Conservation (phyloP, 2,797 vertebrate species). For the Anguilla marmorata region DNA sequence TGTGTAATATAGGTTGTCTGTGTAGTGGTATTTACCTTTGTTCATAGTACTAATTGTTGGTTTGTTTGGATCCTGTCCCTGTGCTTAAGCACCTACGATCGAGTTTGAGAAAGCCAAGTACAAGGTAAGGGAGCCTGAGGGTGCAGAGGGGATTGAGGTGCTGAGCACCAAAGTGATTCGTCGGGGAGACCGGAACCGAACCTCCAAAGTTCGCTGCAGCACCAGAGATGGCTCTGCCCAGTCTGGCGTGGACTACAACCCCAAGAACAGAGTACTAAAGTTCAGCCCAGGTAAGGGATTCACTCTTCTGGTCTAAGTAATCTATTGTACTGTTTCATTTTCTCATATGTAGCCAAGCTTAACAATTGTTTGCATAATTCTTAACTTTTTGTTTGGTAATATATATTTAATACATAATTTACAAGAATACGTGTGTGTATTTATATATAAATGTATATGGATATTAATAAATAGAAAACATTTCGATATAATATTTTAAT, state of each 20-base stretch:
- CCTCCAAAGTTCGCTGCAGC: conserved; percentile 94
- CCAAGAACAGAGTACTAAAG: conserved; percentile 89
- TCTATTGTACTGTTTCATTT: not conserved
- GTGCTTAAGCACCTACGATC: conserved; percentile 86
- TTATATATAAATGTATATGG: too few relatives aligned
- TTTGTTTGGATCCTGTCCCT: not conserved
- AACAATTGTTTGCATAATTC: not conserved
- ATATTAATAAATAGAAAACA: too few relatives aligned
- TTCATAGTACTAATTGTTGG: not conserved
- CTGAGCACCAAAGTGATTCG: conserved; percentile 86
- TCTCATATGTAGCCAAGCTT: not conserved
- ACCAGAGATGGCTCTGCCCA: conserved; percentile 97
- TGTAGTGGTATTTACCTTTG: not conserved
- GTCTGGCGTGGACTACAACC: conserved; percentile 95
- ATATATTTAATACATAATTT: not conserved
- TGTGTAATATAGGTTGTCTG: not conserved
- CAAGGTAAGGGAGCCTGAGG: conserved; percentile 88
- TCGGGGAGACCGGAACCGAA: conserved; percentile 89
- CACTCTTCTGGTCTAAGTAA: not conserved
- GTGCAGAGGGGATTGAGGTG: conserved; percentile 81
- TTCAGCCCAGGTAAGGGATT: conserved; percentile 85
- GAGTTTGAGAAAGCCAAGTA: conserved; percentile 91
- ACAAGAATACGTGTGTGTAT: too few relatives aligned
- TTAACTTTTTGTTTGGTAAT: not conserved
- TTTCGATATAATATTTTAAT: too few relatives aligned